These are phyloP conservation scores for Schmidtea mediterranea DNA, from an alignment of 1,140 invertebrate genomes.

Conservation along the genomic window DNA sequence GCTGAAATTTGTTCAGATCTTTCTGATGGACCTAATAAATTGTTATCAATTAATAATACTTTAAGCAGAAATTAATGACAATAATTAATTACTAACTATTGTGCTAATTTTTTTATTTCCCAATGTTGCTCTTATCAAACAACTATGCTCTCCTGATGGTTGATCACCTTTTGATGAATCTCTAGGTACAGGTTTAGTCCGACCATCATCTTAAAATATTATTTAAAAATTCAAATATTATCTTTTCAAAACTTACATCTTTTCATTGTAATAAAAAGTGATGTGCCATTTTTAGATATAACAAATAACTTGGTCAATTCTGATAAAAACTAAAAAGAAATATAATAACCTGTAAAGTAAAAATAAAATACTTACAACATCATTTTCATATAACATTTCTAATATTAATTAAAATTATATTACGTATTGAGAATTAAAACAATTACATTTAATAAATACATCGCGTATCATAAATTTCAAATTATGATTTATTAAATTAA, in stretches of 20 bases:
- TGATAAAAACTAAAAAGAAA: too few relatives aligned
- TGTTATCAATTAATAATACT: too few relatives aligned
- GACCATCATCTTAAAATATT: constrained; percentile 36
- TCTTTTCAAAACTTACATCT: constrained; percentile 11
- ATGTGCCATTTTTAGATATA: not conserved
- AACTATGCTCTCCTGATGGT: constrained; percentile 32
- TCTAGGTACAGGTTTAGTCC: constrained; percentile 24
- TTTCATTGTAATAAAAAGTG: constrained; percentile 13
- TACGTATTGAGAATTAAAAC: too few relatives aligned
- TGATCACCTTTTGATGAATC: not conserved
- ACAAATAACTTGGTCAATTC: too few relatives aligned
- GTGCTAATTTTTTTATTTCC: constrained; percentile 43
- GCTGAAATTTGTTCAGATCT: constrained; percentile 46
- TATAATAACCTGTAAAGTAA: too few relatives aligned
- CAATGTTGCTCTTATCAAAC: constrained; percentile 36
- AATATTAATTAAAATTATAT: too few relatives aligned
- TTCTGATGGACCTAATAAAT: constrained; percentile 35
- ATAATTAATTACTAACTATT: constrained; percentile 28
- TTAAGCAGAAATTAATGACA: constrained; percentile 8
- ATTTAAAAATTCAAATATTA: not conserved
- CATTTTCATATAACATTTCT: too few relatives aligned
- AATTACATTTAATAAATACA: too few relatives aligned
- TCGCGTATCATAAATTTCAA: too few relatives aligned
- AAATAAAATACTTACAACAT: too few relatives aligned
- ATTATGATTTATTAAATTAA: too few relatives aligned